Evolutionary conservation across 2,113 vertebrate genomes (phyloP).

Genomic region (Myotis brandtii): DNA sequence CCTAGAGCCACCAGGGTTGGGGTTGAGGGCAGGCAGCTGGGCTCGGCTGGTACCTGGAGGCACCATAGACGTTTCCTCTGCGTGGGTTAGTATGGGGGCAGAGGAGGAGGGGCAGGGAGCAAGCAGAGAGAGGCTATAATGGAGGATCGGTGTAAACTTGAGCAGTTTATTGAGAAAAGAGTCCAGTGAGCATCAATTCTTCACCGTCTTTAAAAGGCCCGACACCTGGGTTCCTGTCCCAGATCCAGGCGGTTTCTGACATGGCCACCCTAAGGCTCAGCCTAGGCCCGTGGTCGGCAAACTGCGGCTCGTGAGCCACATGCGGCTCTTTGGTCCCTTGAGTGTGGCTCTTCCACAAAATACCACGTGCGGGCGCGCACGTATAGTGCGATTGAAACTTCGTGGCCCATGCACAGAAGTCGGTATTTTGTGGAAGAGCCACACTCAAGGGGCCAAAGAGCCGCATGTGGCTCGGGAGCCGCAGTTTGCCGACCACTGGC

Average conservation of each 20-base stretch:
- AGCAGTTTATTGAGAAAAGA: not conserved
- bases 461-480: too few species aligned
- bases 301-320: too few species aligned
- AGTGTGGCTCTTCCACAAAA: too few species aligned
- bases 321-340: too few species aligned
- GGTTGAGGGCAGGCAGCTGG: slow-evolving; percentile 1
- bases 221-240: not conserved
- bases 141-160: not conserved
- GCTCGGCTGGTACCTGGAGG: not conserved
- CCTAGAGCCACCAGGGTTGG: not conserved
- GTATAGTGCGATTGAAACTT: too few species aligned
- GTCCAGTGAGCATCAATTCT: not conserved
- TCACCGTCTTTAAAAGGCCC: not conserved
- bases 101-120: not conserved
- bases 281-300: not conserved
- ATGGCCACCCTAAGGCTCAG: not conserved
- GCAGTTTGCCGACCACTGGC: too few species aligned
- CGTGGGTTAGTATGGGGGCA: not conserved
- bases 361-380: too few species aligned
- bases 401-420: too few species aligned
- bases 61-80: not conserved
- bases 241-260: not conserved
- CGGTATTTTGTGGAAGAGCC: too few species aligned
- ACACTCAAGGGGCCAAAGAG: too few species aligned
- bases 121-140: not conserved